A percentile compares a stretch with the other conserved stretches of the same genome.
Evolutionary conservation across 2,797 vertebrate species (phyloP).

Genomic region (Coregonus suidteri): DNA sequence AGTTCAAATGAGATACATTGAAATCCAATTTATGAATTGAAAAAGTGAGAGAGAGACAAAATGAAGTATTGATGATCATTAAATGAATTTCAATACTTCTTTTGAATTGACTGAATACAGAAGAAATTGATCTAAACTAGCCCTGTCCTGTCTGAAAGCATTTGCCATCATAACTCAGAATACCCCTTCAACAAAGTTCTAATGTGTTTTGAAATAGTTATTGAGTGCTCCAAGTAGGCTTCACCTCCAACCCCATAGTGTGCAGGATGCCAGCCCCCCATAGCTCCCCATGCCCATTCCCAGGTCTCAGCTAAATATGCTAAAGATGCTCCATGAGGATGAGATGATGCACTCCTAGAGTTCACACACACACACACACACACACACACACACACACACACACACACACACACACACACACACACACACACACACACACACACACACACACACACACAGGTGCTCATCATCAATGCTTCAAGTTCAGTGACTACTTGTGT

Average conservation of each 20-base stretch:
- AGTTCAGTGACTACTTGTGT: too few relatives aligned
- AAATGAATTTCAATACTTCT: background rate
- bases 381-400: conserved; percentile 28
- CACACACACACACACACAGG: conserved; percentile 1
- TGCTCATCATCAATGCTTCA: too few relatives aligned
- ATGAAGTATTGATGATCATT: too few relatives aligned
- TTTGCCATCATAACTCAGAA: background rate
- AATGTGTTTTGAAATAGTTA: background rate
- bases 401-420: conserved; percentile 8
- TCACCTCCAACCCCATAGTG: background rate
- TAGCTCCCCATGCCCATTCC: background rate
- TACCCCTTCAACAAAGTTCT: background rate
- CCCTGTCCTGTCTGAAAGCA: background rate
- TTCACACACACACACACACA: conserved; percentile 19
- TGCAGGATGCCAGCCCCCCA: background rate
- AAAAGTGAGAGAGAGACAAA: background rate
- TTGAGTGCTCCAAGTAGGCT: background rate
- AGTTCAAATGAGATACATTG: background rate
- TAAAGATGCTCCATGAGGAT: conserved; percentile 71
- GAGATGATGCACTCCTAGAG: conserved; percentile 64
- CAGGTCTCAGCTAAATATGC: conserved; percentile 62
- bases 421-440: conserved; percentile 33
- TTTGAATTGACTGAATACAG: conserved; percentile 2
- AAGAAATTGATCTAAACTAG: background rate
- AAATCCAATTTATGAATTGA: conserved; percentile 1